Evolutionary conservation across 2,797 vertebrate species (phyloP).

Genomic region (Dryobates pubescens): DNA sequence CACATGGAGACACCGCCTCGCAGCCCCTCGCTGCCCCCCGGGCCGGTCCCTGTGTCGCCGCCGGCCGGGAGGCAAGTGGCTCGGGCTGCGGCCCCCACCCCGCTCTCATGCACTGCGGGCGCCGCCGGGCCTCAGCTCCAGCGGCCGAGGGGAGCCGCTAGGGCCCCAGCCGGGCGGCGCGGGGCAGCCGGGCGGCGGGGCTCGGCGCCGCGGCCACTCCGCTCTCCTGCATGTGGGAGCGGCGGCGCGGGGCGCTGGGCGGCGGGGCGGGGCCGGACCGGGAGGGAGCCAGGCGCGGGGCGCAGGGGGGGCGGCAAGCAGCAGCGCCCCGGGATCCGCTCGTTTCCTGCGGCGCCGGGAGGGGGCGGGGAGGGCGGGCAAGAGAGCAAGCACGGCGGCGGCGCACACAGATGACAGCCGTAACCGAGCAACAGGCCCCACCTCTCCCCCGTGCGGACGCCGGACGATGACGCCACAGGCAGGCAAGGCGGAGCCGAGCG

Average conservation of each 20-base stretch:
- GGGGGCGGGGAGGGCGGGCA: not conserved
- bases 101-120: constrained; percentile 55
- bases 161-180: constrained; percentile 45
- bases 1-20: constrained; percentile 30
- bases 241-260: not conserved
- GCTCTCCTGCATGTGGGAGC: constrained; percentile 48
- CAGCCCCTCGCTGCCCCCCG: constrained; percentile 63
- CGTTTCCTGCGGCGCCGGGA: constrained; percentile 19
- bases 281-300: not conserved
- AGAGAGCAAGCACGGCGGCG: constrained; percentile 60
- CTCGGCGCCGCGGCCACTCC: constrained; percentile 41
- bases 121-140: constrained; percentile 40
- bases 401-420: constrained; percentile 70
- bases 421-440: constrained; percentile 68
- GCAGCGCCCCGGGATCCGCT: constrained; percentile 8
- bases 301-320: not conserved
- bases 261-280: not conserved
- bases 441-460: constrained; percentile 47
- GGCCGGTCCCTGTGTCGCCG: constrained; percentile 56
- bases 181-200: constrained; percentile 64
- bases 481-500: constrained; percentile 19
- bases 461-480: constrained; percentile 46
- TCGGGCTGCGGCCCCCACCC: constrained; percentile 62
- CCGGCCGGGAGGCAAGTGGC: constrained; percentile 57
- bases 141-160: constrained; percentile 41